Percentiles rank a stretch among this genome's conserved stretches.
Conservation (phyloP, 2,797 vertebrate species). For the Pseudotriccus pelzelni region DNA sequence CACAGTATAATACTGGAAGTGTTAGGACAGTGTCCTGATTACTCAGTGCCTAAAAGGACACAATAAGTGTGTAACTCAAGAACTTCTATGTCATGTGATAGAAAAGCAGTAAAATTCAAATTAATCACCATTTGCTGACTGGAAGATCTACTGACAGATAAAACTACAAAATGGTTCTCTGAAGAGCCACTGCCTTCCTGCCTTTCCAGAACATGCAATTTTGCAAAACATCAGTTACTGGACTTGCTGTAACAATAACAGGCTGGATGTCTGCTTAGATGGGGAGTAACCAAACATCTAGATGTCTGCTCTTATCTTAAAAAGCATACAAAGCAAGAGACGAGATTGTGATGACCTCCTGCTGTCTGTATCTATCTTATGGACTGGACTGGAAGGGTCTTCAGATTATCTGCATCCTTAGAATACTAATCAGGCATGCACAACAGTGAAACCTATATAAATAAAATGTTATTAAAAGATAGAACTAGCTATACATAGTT, state of each 20-base stretch:
- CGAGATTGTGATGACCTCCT: neutral
- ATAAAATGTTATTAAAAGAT: neutral
- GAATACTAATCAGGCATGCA: neutral
- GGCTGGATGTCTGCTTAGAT: neutral
- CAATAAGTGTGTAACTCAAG: neutral
- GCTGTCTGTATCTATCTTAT: neutral
- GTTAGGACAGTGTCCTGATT: neutral
- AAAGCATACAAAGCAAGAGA: neutral
- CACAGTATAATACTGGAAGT: neutral
- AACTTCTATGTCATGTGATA: neutral
- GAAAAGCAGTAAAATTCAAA: neutral
- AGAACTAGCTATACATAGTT: neutral
- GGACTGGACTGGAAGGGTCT: neutral
- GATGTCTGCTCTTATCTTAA: neutral
- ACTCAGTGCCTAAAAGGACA: neutral
- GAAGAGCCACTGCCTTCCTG: neutral
- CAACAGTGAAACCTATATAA: neutral
- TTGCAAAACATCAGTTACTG: neutral
- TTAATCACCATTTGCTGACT: neutral
- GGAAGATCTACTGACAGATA: neutral
- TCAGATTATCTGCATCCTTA: neutral
- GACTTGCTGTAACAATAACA: neutral
- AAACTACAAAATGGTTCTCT: neutral
- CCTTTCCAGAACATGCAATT: neutral
- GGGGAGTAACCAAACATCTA: neutral